Base-by-base conservation (phyloP, 1,140 invertebrate species). In the Dryas iulia region DNA sequence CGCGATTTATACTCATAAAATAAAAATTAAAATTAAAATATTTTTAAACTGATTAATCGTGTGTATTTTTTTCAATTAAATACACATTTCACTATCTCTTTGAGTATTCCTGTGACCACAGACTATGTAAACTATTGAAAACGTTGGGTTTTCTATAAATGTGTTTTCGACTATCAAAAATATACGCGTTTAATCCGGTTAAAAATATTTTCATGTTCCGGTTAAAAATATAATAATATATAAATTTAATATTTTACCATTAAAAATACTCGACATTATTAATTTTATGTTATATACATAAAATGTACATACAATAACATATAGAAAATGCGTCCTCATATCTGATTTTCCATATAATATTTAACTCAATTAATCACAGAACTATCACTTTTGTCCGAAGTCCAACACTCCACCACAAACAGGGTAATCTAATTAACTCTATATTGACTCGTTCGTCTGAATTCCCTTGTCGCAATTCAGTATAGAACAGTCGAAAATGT, bases 341-440 rank as follows among this genome's bases (percentile, higher is more conserved):
- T 6, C 33, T 39, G 18, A 11, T 21, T 21, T 47, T 10, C 21
- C 33, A 25, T 60, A 3, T 14, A 47, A 60, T 33, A 60, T 60
- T 60, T 60, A 60, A 60, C 25, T 47, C 24, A 53, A 62, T 62
- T 62, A 53, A 39, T 53, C 14, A 30, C 35, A 53, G 25, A 53
- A 62, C 35, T 62, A 39, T 62, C 26, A 62, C 60, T 53, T 62
- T 62, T 62, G 47, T 53, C 53, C 60, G 39, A 14, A 62, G 28
- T 39, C 39, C 39, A 26, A 53, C 47, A 62, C 28, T 53, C 25
- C 12, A 62, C 60, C 60, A 21, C 60, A 31, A 47, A 62, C 31
- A 31, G 47, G 47, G 39, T 62, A 62, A 62, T 62, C 35, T 62
- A 62, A 62, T 62, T 62, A 62, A 62, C 60, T 62, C 47, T 12